phyloP scores from a whole-genome alignment of 1,140 invertebrate species.

The Drosophila kohkoa region DNA sequence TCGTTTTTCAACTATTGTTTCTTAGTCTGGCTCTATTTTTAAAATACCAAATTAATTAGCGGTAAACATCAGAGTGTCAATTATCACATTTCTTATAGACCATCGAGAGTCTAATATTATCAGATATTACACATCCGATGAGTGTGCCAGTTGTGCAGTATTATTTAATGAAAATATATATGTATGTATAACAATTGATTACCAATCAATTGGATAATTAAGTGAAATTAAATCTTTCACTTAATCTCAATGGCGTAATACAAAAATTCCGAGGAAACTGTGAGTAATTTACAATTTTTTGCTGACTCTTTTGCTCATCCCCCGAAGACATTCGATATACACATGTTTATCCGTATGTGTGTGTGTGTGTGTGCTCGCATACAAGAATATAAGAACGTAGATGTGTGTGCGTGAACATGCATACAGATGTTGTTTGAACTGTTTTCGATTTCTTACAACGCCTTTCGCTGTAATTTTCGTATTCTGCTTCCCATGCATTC shows the following conservation, averaged over 20 bases:
- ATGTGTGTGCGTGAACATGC: slow-evolving; percentile 10
- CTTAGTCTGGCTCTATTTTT: slow-evolving; percentile 23
- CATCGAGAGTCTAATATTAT: slow-evolving; percentile 10
- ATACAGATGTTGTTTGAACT: slow-evolving; percentile 71
- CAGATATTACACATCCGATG: slow-evolving; percentile 9
- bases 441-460: slow-evolving; percentile 74
- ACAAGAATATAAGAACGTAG: not conserved
- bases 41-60: slow-evolving; percentile 24
- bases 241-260: not conserved
- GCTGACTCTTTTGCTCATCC: slow-evolving; percentile 7
- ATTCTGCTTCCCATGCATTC: slow-evolving; percentile 68
- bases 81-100: slow-evolving; percentile 24
- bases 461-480: slow-evolving; percentile 76
- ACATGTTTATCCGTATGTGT: not conserved
- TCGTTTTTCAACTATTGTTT: slow-evolving; percentile 37
- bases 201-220: slow-evolving; percentile 18
- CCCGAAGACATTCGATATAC: slow-evolving; percentile 2
- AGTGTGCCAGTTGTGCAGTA: not conserved
- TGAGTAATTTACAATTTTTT: slow-evolving; percentile 20
- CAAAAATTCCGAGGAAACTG: slow-evolving; percentile 11
- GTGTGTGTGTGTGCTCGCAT: slow-evolving; percentile 7
- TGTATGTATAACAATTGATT: not conserved
- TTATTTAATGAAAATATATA: not conserved
- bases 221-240: slow-evolving; percentile 4
- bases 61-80: slow-evolving; percentile 9